Conservation (phyloP, 1,140 invertebrate species). For the Drosophila sturtevanti region DNA sequence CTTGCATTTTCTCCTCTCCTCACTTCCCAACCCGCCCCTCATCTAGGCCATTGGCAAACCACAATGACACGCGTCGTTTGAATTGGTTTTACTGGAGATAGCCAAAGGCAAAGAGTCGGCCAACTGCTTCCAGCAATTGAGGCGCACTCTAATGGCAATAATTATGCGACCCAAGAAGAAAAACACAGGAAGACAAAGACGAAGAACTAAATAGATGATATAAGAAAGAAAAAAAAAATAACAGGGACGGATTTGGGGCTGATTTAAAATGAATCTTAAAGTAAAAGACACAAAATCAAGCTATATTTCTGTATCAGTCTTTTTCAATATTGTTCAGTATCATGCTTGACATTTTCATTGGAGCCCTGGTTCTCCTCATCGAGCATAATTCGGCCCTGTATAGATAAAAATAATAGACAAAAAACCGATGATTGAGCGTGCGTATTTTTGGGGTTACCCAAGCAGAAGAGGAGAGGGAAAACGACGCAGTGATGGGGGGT, state of each 20-base stretch:
- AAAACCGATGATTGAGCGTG: slow-evolving; percentile 80
- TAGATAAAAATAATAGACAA: slow-evolving; percentile 61
- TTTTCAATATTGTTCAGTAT: too few species aligned
- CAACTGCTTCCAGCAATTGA: slow-evolving; percentile 54
- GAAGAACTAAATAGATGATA: background rate
- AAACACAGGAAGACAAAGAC: background rate
- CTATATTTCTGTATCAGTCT: too few species aligned
- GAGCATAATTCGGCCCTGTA: background rate
- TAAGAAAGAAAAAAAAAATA: slow-evolving; percentile 40
- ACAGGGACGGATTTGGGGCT: slow-evolving; percentile 1
- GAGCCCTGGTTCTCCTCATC: too few species aligned
- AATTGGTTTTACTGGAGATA: slow-evolving; percentile 35
- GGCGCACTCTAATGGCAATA: slow-evolving; percentile 78
- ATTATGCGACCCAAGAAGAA: slow-evolving; percentile 56
- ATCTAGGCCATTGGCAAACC: slow-evolving; percentile 62
- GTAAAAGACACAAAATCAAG: too few species aligned
- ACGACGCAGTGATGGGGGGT: background rate
- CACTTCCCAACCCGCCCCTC: background rate
- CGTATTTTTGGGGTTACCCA: slow-evolving; percentile 58
- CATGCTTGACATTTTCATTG: too few species aligned
- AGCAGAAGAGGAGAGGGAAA: slow-evolving; percentile 13
- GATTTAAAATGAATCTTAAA: too few species aligned
- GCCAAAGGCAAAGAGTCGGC: slow-evolving; percentile 22
- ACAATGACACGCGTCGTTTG: slow-evolving; percentile 77
- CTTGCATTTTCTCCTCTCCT: slow-evolving; percentile 12